Evolutionary conservation across 2,888 invertebrate species (phyloP).

Genomic region (Campoplex nolae): DNA sequence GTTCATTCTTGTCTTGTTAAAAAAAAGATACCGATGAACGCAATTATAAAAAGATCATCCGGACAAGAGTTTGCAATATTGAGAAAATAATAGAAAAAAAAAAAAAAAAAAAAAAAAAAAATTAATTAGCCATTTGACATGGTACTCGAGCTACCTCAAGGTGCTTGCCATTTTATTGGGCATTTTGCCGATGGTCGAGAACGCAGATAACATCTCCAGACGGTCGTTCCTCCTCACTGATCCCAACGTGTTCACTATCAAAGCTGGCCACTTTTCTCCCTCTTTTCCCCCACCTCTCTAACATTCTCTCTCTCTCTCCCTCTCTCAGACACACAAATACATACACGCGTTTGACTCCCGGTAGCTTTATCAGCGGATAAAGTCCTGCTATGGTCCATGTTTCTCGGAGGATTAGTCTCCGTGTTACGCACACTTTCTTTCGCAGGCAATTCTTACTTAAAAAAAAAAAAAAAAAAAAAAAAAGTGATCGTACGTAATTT

Average conservation of each 20-base stretch:
- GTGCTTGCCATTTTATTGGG: constrained; percentile 48
- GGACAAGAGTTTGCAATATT: neutral
- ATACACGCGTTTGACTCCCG: neutral
- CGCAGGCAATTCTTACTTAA: neutral
- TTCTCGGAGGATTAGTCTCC: constrained; percentile 45
- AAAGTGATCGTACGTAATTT: neutral
- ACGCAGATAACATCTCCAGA: constrained; percentile 73
- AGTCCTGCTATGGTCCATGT: constrained; percentile 28
- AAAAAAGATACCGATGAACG: neutral
- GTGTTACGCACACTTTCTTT: constrained; percentile 44
- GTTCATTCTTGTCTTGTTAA: too few relatives aligned
- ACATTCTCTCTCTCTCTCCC: constrained; percentile 1
- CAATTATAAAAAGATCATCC: neutral
- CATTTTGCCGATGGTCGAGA: constrained; percentile 58
- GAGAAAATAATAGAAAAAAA: neutral
- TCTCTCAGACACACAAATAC: too few relatives aligned
- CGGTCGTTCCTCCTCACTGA: constrained; percentile 72
- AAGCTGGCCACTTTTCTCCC: constrained; percentile 46
- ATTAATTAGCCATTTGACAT: constrained; percentile 17
- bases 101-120: neutral
- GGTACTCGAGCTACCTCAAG: constrained; percentile 32
- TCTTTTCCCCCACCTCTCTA: constrained; percentile 21
- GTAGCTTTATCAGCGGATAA: constrained; percentile 18
- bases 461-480: neutral
- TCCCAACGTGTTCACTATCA: constrained; percentile 45